Evolutionary conservation across 2,888 invertebrate genomes (phyloP).

Genomic region (Chirona hameri): DNA sequence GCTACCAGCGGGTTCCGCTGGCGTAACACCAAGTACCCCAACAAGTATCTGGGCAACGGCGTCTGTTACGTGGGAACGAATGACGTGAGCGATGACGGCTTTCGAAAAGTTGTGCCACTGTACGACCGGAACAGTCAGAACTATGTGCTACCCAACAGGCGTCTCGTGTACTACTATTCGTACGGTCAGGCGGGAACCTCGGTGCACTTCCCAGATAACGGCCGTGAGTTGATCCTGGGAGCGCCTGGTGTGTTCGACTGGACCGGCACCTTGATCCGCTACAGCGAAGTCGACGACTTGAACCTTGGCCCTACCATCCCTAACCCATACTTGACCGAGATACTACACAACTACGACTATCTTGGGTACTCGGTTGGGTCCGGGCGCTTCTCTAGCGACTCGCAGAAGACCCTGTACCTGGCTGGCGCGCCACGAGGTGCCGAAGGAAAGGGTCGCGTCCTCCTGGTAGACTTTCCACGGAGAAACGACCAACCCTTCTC

Average conservation of each 20-base stretch:
- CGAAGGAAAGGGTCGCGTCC: constrained; percentile 43
- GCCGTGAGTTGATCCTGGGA: constrained; percentile 53
- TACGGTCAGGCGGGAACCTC: constrained; percentile 45
- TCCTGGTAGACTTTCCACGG: constrained; percentile 48
- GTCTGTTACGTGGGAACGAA: constrained; percentile 45
- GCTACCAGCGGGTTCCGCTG: constrained; percentile 49
- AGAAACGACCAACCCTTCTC: constrained; percentile 41
- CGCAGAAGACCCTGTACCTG: constrained; percentile 49
- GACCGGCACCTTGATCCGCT: constrained; percentile 51
- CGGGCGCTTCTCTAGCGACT: constrained; percentile 44
- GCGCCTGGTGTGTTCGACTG: constrained; percentile 60
- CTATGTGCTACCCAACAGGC: not conserved
- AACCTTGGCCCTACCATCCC: not conserved
- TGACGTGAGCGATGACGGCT: not conserved
- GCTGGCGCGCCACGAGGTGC: constrained; percentile 55
- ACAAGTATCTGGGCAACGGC: constrained; percentile 44
- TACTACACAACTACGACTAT: constrained; percentile 38
- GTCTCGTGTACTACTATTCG: constrained; percentile 42
- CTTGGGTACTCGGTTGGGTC: constrained; percentile 47
- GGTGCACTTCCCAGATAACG: constrained; percentile 40
- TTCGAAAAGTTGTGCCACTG: not conserved
- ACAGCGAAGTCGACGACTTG: constrained; percentile 36
- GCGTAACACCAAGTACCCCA: constrained; percentile 41
- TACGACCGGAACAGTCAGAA: constrained; percentile 31
- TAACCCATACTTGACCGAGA: not conserved